Evolutionary conservation across 2,797 vertebrate genomes (phyloP).

Genomic region (Pitangus sulphuratus): DNA sequence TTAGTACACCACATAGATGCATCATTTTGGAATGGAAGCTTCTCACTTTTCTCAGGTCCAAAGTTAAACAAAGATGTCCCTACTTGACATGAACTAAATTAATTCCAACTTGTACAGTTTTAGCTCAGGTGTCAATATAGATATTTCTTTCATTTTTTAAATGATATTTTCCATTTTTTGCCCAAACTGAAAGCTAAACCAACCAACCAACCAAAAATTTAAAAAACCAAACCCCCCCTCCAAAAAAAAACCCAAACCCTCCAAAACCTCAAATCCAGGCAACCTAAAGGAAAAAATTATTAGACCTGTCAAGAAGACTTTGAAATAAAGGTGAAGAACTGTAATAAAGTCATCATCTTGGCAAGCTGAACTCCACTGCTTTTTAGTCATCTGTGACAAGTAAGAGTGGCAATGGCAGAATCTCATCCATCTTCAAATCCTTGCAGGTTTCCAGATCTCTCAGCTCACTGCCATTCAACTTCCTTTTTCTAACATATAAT

Average conservation of each 20-base stretch:
- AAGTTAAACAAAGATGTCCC: background rate
- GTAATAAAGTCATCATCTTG: background rate
- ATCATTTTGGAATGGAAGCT: background rate
- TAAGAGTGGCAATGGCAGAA: background rate
- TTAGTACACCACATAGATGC: background rate
- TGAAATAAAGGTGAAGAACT: background rate
- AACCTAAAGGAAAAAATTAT: background rate
- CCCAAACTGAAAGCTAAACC: background rate
- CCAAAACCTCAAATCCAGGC: fast-evolving
- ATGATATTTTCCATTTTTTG: background rate
- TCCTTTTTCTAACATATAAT: background rate
- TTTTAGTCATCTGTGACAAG: background rate
- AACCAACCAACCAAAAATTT: too few species aligned
- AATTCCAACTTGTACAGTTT: background rate
- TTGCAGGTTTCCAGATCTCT: background rate
- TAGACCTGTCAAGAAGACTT: background rate
- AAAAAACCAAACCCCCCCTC: too few species aligned
- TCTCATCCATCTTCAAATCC: background rate
- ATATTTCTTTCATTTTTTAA: background rate
- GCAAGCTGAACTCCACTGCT: background rate
- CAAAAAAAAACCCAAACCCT: background rate
- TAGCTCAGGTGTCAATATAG: background rate
- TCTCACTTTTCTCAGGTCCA: background rate
- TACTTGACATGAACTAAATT: background rate
- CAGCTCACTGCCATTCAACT: background rate